phyloP scores from a whole-genome alignment of 2,888 invertebrate genomes.

The Gastrophysa polygoni region DNA sequence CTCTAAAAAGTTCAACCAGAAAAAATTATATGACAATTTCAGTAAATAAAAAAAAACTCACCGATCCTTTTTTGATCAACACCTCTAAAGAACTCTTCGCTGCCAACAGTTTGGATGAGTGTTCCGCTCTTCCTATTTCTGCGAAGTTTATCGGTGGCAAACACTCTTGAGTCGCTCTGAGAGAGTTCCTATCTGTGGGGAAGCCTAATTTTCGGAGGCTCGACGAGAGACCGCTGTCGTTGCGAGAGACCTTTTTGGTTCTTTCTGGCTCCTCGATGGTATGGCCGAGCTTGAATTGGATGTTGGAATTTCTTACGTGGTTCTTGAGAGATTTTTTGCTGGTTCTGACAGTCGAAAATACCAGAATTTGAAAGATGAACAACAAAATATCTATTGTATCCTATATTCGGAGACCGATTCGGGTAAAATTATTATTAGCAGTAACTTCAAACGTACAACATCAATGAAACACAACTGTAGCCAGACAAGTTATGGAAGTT shows the following conservation, averaged over 20 bases:
- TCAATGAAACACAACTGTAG: no score
- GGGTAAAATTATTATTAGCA: no score
- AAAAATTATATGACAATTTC: not conserved
- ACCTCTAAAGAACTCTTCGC: conserved; percentile 42
- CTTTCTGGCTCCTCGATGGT: not conserved
- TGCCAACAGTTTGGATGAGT: conserved; percentile 33
- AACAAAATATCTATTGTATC: no score
- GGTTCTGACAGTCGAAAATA: not conserved
- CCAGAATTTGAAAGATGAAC: no score
- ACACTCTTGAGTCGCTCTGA: not conserved
- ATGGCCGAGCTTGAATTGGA: not conserved
- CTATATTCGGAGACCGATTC: no score
- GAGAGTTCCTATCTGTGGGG: not conserved
- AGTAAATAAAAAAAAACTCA: not conserved
- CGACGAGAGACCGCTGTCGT: not conserved
- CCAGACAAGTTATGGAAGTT: no score
- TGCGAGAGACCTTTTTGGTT: not conserved
- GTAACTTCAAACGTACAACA: no score
- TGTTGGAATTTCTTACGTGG: not conserved
- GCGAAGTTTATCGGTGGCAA: conserved; percentile 25
- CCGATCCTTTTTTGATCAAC: conserved; percentile 29
- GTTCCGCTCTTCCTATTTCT: conserved; percentile 33
- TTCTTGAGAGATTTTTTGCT: not conserved
- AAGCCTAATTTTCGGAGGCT: not conserved
- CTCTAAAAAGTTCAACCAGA: not conserved